Evolutionary conservation across 2,888 invertebrate species (phyloP), one percentile per base, ranked within the genome.

Genomic region (Stictocephala bisonia): DNA sequence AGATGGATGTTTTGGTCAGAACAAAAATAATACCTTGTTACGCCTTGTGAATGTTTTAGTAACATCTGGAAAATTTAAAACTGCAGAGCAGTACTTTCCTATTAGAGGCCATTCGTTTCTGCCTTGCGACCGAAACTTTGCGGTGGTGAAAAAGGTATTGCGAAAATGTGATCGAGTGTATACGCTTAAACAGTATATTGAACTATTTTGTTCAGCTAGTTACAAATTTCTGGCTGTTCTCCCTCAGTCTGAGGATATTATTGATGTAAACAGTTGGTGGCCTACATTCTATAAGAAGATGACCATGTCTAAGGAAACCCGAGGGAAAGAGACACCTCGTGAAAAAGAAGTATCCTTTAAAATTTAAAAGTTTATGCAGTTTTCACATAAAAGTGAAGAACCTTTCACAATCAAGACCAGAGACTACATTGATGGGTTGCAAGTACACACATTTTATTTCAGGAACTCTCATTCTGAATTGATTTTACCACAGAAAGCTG

Each of bases 271-370:
- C 4, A 71, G 41, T n/a, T 71, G 71, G 56, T 56, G 58, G 41
- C 70, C 70, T 22, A 70, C 53, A 27, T 70, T 70, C 35, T 56
- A 27, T 13, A 70, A 56, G 35, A 58, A 71, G 41, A 53, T 56
- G 51, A 41, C 58, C 13, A 6, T 71, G 4, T 71, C 71, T n/a
- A 26, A 50, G 13, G 71, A 58, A 71, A 58, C 58, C 24, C 27
- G 20, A 40, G 71, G 71, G 13, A 56, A 40, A 35, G 20, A 53
- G 31, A 29, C 18, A n/a, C 69, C 69, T 27, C 51, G 40, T 31
- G 69, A 69, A 50, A 20, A 18, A 31, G 53, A 69, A 50, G 69
- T 69, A n/a, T 11, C 29, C 4, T 35, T 69, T 4, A 51, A 69
- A 20, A 53, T 69, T 20, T 35, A 20, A 4, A 69, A 53, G 69